Base-by-base conservation (phyloP, 2,888 invertebrate genomes). In the Odontocerum albicorne region DNA sequence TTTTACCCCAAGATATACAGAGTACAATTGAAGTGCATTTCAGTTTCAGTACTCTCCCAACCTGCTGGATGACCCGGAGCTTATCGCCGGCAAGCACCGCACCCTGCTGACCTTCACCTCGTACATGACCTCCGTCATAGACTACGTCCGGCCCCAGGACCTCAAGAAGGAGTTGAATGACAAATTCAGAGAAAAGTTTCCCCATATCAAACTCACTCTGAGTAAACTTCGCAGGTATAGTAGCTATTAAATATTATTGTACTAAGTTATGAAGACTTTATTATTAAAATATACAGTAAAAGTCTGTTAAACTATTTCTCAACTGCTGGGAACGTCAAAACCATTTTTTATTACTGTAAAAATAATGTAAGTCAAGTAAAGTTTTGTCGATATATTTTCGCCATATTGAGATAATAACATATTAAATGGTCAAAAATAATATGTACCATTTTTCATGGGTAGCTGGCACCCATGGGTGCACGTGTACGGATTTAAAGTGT, bases 131-230 rank as follows among this genome's bases (percentile, higher is more conserved):
- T 96, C 96, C 1, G 92, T 97, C 40, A 96, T 97, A 65, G 96
- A 96, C 73, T 96, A 97, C 69, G 96, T 96, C 3, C 87, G 93
- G 63, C 96, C 97, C 12, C 92, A 93, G 31, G 96, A 96, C 71
- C 77, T 97, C 63, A 98, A 98, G 73, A 94, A 94, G 70, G 96
- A 97, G 72, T 79, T 98, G 40, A 98, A 98, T 72, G 97, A 97
- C 67, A 96, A 96, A 73, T 98, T 98, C 68, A 84, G 86, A 63
- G 94, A 93, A 65, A 92, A 93, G 68, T 98, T 96, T 76, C 98
- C 98, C 0, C 87, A 92, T 65, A 88, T 98, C 61, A 92, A 96
- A 69, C 77, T 98, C 21, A 96, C 96, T 2, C 80, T 98, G 55
- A 97, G 96, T 73, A 98, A 98, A 80, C 77, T 98, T 50, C 83